A percentile compares a stretch with the other conserved stretches of the same genome.
Evolutionary conservation across 2,888 invertebrate species (phyloP).

Genomic region (Zelleria hepariella): DNA sequence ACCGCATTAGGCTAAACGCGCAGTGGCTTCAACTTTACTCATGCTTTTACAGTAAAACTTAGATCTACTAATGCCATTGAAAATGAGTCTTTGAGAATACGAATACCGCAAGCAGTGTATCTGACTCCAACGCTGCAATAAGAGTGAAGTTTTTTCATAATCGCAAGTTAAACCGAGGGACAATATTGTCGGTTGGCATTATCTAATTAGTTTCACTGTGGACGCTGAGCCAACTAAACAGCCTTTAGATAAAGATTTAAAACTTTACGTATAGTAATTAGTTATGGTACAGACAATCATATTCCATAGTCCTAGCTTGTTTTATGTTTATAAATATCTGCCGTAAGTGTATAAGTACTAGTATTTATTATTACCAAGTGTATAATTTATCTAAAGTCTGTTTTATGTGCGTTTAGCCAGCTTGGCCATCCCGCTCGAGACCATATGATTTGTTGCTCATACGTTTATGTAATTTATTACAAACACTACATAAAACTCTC

Average conservation of each 20-base stretch:
- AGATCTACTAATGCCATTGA: neutral
- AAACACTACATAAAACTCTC: neutral
- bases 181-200: neutral
- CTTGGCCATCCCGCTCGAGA: conserved; percentile 52
- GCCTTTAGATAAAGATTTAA: neutral
- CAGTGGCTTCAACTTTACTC: neutral
- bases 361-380: neutral
- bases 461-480: neutral
- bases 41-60: neutral
- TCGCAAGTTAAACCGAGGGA: no score
- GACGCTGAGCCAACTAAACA: neutral
- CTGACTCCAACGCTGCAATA: no score
- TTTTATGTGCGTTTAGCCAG: conserved; percentile 43
- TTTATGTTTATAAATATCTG: no score
- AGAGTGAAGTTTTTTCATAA: no score
- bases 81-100: neutral
- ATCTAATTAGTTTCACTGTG: neutral
- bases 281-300: neutral
- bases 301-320: neutral
- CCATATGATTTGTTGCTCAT: conserved; percentile 6
- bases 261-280: neutral
- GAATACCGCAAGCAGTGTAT: neutral
- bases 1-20: conserved; percentile 6
- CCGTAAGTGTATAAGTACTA: no score
- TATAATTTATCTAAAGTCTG: conserved; percentile 35